Evolutionary conservation across 2,888 invertebrate species (phyloP).

Genomic region (Malthinus seriepunctatus): DNA sequence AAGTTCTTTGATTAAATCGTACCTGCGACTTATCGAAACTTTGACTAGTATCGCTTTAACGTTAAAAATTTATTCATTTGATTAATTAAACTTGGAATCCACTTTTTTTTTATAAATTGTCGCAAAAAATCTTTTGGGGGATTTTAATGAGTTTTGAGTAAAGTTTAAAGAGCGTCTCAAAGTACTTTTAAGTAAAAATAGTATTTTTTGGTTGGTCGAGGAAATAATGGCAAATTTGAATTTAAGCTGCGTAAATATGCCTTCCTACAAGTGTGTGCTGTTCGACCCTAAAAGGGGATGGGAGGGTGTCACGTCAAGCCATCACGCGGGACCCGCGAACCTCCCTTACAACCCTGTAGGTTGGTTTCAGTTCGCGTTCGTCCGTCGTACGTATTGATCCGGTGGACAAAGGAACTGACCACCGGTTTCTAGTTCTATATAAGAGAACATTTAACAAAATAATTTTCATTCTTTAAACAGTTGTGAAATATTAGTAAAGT

Average conservation of each 20-base stretch:
- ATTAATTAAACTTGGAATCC: too few relatives aligned
- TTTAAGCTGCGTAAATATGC: conserved; percentile 51
- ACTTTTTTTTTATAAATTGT: too few relatives aligned
- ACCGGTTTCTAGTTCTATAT: conserved; percentile 51
- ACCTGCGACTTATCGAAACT: too few relatives aligned
- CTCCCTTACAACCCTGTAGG: conserved; percentile 39
- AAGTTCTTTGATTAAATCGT: too few relatives aligned
- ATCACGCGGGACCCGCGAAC: conserved; percentile 54
- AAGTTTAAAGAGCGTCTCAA: too few relatives aligned
- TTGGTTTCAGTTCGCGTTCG: conserved; percentile 50
- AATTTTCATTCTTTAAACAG: conserved; percentile 55
- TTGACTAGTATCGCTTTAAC: too few relatives aligned
- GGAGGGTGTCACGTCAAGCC: conserved; percentile 66
- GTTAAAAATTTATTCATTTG: too few relatives aligned
- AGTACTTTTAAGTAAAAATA: too few relatives aligned
- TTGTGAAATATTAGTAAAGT: conserved; percentile 46
- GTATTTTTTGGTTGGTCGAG: too few relatives aligned
- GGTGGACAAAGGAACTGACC: conserved; percentile 59
- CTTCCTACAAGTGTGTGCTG: conserved; percentile 48
- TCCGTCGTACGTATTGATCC: conserved; percentile 53
- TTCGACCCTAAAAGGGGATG: conserved; percentile 52
- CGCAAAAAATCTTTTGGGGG: too few relatives aligned
- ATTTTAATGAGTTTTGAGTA: too few relatives aligned
- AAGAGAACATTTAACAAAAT: conserved; percentile 1
- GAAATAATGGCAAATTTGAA: conserved; percentile 12